Base-by-base conservation (phyloP, 2,888 invertebrate species). In the Caenorhabditis drosophilae region DNA sequence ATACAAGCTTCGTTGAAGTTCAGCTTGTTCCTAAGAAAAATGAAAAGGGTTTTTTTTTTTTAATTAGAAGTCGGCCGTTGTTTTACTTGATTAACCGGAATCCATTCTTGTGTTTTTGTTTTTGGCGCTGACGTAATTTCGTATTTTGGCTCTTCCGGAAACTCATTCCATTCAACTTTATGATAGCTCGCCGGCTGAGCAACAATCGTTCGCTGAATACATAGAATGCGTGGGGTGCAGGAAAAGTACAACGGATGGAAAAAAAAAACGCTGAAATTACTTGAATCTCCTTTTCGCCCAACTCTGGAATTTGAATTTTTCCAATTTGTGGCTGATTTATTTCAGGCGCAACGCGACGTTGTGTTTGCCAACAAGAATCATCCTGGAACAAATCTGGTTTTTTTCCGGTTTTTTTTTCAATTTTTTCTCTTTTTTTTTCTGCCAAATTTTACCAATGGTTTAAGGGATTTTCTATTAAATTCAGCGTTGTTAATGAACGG, bases 81-180 rank as follows among this genome's bases (percentile, higher is more conserved):
- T 12, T 22, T n/a, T 4, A 70, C 72, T 56, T 77, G 63, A 52
- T 77, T 75, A 22, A 75, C 75, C 25, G 77, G 75, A 12, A 67
- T 69, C 75, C 82, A 81, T 11, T 81, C 81, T 51, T 82, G 81
- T 7, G 78, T 75, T 42, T 77, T 74, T 26, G 79, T 78, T 18
- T 60, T 61, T 11, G 81, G 81, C 15, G 76, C 81, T 1, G 66
- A 45, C 22, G 56, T 66, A 2, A 58, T 56, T 42, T 79, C 79
- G 15, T 52, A 36, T 46, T 62, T 57, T 4, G 36, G 66, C 58
- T 81, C 79, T 44, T 78, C 79, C 1, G 76, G 81, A 62, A 78
- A 81, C 52, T 81, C 81, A 58, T 79, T 77, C 81, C 81, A 81
- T 48, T 72, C 49, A 9, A 78, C 63, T 63, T 73, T 63, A 48